Base-by-base conservation (phyloP, 2,888 invertebrate genomes). In the Proisotoma minuta region DNA sequence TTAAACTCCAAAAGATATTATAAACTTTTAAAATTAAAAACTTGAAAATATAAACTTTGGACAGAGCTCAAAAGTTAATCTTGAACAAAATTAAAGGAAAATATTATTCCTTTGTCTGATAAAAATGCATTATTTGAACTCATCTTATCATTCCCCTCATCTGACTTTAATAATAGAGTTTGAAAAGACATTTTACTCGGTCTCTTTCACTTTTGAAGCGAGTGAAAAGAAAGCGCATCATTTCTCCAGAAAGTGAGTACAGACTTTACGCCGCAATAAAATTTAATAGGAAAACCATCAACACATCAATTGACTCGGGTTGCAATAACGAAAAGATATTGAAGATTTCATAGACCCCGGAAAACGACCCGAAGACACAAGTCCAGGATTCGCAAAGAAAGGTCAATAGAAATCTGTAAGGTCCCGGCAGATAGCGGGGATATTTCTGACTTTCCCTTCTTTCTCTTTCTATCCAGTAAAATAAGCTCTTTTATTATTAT, bases 251-350 rank as follows among this genome's bases (percentile, higher is more conserved):
- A 4, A 43, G 20, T 15, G 18, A 43, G 18, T 43, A n/a, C 18
- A 43, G 43, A 43, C 43, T 34, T 34, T 34, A 34, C 15, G 34
- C 34, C 8, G 8, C 20, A 15, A 43, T 43, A 43, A 43, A 43
- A 20, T 43, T 43, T 43, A 43, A 43, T 43, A 43, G 18, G 43
- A 43, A 43, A 43, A 43, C 10, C 43, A 43, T 43, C 43, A 43
- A 43, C 43, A 43, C 43, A 18, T 15, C 43, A 43, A 43, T 43
- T 43, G 43, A 43, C 10, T 43, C 18, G 43, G 20, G 20, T 20
- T 43, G 43, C 34, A 10, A 34, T 15, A 15, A 34, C 34, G 34
- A 34, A 8, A 15, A 15, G 34, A 34, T 8, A 34, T 8, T 15
- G 34, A 34, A 43, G 20, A 4, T 18, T 15, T 18, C 18, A 43